A percentile compares a stretch with the other conserved stretches of the same genome.
Conservation (phyloP, 2,888 invertebrate genomes). For the Oeneis ivallda region DNA sequence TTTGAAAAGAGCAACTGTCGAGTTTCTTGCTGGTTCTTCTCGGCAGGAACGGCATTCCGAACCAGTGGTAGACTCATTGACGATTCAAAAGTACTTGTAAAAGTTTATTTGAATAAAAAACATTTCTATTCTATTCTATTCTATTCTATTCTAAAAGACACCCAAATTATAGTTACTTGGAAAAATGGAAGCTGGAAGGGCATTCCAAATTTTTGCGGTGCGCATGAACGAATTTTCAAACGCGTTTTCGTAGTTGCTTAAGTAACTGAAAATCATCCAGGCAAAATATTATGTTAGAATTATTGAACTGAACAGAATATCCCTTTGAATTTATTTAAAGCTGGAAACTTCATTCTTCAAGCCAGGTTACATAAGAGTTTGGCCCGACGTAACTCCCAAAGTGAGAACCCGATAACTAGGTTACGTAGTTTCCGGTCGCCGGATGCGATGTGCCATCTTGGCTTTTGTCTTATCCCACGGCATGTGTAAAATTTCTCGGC, state of each 20-base stretch:
- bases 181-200: no score
- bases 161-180: no score
- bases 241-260: neutral
- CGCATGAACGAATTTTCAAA: neutral
- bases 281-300: slow-evolving; percentile 5
- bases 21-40: no score
- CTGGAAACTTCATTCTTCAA: slow-evolving; percentile 18
- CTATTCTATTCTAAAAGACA: no score
- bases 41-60: no score
- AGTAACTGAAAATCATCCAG: slow-evolving; percentile 2
- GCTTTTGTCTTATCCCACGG: slow-evolving; percentile 29
- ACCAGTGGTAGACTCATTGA: no score
- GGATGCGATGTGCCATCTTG: slow-evolving; percentile 50
- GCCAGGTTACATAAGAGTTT: slow-evolving; percentile 21
- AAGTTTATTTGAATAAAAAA: no score
- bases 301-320: neutral
- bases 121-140: no score
- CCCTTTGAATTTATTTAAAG: slow-evolving; percentile 7
- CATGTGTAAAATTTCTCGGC: neutral
- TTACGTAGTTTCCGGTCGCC: slow-evolving; percentile 49
- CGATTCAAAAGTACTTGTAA: no score
- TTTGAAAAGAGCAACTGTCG: no score
- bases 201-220: no score
- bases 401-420: slow-evolving; percentile 39
- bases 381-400: slow-evolving; percentile 26